Percentiles rank a stretch among this genome's conserved stretches.
Evolutionary conservation across 2,113 vertebrate species (phyloP).

Genomic region (Neoarius graeffei): DNA sequence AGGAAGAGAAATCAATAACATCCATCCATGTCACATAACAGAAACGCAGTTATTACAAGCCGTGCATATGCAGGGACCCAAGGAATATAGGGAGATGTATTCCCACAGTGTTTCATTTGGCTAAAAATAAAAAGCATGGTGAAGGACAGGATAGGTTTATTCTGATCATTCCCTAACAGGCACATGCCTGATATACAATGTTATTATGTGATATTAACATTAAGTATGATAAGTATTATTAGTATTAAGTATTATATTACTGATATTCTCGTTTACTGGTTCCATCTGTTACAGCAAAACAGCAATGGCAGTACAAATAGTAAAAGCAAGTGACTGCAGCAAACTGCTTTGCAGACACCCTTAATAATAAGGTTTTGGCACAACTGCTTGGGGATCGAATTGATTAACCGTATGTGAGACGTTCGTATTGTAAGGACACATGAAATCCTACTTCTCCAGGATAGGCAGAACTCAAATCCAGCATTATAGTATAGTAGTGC

Average conservation of each 20-base stretch:
- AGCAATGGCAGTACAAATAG: background rate
- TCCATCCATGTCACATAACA: slow-evolving; percentile 19
- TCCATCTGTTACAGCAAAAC: slow-evolving; percentile 44
- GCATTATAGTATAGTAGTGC: background rate
- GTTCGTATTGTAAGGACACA: background rate
- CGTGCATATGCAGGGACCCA: background rate
- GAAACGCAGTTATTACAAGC: slow-evolving; percentile 17
- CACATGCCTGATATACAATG: slow-evolving; percentile 61
- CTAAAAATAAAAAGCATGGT: slow-evolving; percentile 72
- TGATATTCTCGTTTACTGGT: slow-evolving; percentile 45
- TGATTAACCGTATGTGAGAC: background rate
- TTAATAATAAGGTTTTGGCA: background rate
- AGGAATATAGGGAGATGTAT: slow-evolving; percentile 11
- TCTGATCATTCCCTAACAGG: slow-evolving; percentile 71
- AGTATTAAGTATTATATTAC: slow-evolving; percentile 61
- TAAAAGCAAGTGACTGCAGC: background rate
- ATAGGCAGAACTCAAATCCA: background rate
- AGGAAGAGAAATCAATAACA: slow-evolving; percentile 22
- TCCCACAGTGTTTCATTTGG: slow-evolving; percentile 60
- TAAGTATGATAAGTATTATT: slow-evolving; percentile 60
- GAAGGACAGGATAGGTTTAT: slow-evolving; percentile 61
- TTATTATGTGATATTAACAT: slow-evolving; percentile 31
- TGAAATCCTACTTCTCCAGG: background rate
- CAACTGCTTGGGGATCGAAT: background rate
- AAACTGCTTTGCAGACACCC: background rate